These are phyloP conservation scores for Napeogenes inachia DNA, from an alignment of 2,888 invertebrate genomes.

Conservation along the genomic window DNA sequence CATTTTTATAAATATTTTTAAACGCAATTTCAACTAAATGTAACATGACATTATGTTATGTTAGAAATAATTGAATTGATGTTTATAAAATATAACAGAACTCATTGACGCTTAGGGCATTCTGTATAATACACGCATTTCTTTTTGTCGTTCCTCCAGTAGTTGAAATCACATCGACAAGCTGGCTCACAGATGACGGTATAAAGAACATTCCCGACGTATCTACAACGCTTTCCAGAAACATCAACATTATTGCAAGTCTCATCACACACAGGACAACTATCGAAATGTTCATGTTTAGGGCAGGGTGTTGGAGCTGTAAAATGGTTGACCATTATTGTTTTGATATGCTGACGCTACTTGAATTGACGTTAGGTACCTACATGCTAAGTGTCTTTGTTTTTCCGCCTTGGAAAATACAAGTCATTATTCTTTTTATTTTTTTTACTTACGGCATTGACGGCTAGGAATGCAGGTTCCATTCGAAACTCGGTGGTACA, in stretches of 20 bases:
- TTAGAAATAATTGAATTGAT: too few species aligned
- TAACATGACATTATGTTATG: too few species aligned
- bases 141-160: constrained; percentile 8
- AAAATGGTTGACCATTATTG: too few species aligned
- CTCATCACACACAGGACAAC: constrained; percentile 26
- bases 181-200: constrained; percentile 10
- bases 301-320: constrained; percentile 24
- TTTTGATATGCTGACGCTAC: too few species aligned
- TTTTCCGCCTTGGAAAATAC: too few species aligned
- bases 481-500: constrained; percentile 32
- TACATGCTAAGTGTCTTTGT: too few species aligned
- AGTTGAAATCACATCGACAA: constrained; percentile 11
- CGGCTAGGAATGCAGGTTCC: constrained; percentile 38
- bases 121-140: constrained; percentile 7
- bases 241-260: constrained; percentile 18
- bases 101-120: neutral
- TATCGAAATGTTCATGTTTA: constrained; percentile 20
- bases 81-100: neutral
- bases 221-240: constrained; percentile 20
- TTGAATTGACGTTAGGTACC: too few species aligned
- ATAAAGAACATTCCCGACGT: constrained; percentile 1
- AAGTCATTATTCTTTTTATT: too few species aligned
- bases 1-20: too few species aligned
- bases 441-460: constrained; percentile 42
- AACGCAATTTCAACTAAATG: too few species aligned